Evolutionary conservation across 1,140 invertebrate species (phyloP), one percentile per base, ranked within the genome.

Genomic region (Aphelenchoides fujianensis): DNA sequence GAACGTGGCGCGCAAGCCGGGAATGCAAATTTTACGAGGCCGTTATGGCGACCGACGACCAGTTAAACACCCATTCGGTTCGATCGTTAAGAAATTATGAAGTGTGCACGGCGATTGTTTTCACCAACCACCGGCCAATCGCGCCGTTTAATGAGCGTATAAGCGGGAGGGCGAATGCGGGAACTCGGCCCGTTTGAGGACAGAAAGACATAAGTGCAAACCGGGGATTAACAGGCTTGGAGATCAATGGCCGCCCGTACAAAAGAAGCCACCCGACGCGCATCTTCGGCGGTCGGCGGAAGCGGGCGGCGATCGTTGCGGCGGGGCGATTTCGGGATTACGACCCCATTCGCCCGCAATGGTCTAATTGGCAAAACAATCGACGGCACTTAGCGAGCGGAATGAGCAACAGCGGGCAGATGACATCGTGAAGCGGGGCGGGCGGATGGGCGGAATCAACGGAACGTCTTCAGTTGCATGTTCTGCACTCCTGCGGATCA

Each of bases 71-170:
- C 41, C 23, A 16, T 48, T 48, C 12, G 12, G 41, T 23, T 48
- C n/a, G 41, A 23, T 48, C 41, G 41, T 48, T 48, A 48, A 48
- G 41, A 48, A 48, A 48, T 48, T 48, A 48, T 48, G 41, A 48
- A 48, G 12, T 23, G 41, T 23, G 23, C 41, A 48, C 41, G 12
- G 23, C 41, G 41, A 48, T 48, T 48, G 41, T 48, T 48, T 48
- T 48, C 12, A 12, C 41, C 12, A 48, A 48, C 12, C 23, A 12
- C 12, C 23, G 12, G 23, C 41, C 12, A 48, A n/a, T n/a, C n/a
- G n/a, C n/a, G n/a, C n/a, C n/a, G n/a, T n/a, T n/a, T n/a, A n/a
- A n/a, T n/a, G n/a, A n/a, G n/a, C n/a, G n/a, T n/a, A n/a, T n/a
- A n/a, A n/a, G n/a, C n/a, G n/a, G n/a, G n/a, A n/a, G n/a, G n/a